These are phyloP conservation scores for Semotilus atromaculatus DNA, from an alignment of 2,797 vertebrate species.

Conservation along the genomic window DNA sequence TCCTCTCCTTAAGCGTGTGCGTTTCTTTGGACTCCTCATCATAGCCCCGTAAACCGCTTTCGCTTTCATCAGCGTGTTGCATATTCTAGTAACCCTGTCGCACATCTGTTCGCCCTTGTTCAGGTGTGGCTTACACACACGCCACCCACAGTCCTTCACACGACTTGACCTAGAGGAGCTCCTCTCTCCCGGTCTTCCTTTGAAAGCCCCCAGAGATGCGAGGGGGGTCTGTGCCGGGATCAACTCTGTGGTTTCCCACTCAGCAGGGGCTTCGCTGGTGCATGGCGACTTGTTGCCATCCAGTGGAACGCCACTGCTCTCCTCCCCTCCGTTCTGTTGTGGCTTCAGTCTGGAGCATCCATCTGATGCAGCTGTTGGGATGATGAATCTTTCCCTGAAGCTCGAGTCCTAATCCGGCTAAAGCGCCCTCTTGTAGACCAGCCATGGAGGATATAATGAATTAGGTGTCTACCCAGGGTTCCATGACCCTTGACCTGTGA, in stretches of 20 bases:
- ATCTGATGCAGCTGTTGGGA: slow-evolving; percentile 63
- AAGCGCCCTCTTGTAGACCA: slow-evolving; percentile 85
- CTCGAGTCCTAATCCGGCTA: slow-evolving; percentile 84
- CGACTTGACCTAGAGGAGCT: slow-evolving; percentile 28
- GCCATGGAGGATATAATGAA: slow-evolving; percentile 96
- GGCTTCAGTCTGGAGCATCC: slow-evolving; percentile 33
- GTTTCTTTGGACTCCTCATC: not conserved
- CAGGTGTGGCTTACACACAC: slow-evolving; percentile 30
- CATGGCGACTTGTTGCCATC: slow-evolving; percentile 46
- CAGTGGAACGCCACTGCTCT: slow-evolving; percentile 19
- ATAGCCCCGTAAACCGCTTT: slow-evolving; percentile 16
- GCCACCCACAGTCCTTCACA: slow-evolving; percentile 37
- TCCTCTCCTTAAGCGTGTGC: slow-evolving; percentile 49
- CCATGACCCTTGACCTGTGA: slow-evolving; percentile 86
- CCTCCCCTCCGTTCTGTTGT: slow-evolving; percentile 42
- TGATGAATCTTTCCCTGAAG: slow-evolving; percentile 89
- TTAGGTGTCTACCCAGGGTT: slow-evolving; percentile 94
- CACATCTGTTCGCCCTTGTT: slow-evolving; percentile 32
- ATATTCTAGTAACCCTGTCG: slow-evolving; percentile 13
- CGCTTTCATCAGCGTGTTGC: slow-evolving; percentile 17
- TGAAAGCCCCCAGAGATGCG: slow-evolving; percentile 26
- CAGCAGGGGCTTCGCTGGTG: slow-evolving; percentile 32
- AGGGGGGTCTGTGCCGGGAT: slow-evolving; percentile 12
- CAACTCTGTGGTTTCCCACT: slow-evolving; percentile 38
- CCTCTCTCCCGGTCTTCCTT: slow-evolving; percentile 25